phyloP scores from a whole-genome alignment of 2,113 vertebrate species.

The Oryzias woworae region DNA sequence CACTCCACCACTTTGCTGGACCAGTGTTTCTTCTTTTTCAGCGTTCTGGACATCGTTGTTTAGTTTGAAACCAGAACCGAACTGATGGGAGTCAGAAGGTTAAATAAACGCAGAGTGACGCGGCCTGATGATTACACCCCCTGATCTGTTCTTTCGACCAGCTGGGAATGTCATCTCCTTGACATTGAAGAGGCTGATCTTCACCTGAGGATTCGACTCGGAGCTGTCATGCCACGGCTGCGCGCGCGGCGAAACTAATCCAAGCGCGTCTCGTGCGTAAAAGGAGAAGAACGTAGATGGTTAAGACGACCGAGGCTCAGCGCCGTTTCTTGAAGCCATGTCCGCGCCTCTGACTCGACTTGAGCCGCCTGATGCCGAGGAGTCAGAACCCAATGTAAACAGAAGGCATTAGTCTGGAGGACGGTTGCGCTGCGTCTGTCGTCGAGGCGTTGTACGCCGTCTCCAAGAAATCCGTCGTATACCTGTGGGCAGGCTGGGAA shows the following conservation, averaged over 20 bases:
- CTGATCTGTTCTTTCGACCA: slow-evolving; percentile 47
- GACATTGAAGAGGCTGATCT: slow-evolving; percentile 26
- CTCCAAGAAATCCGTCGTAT: slow-evolving; percentile 35
- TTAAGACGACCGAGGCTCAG: not conserved
- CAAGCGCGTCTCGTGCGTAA: slow-evolving; percentile 59
- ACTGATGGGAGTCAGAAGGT: slow-evolving; percentile 11
- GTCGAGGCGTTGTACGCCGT: slow-evolving; percentile 37
- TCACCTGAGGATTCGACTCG: slow-evolving; percentile 11
- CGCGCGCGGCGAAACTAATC: slow-evolving; percentile 28
- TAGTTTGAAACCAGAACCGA: slow-evolving; percentile 15
- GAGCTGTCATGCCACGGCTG: slow-evolving; percentile 42
- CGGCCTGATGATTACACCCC: slow-evolving; percentile 44
- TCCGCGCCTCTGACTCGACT: not conserved
- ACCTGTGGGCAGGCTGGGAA: slow-evolving; percentile 40
- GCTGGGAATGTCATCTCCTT: slow-evolving; percentile 51
- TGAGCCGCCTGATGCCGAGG: slow-evolving; percentile 1
- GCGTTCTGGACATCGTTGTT: slow-evolving; percentile 87
- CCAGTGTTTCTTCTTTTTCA: slow-evolving; percentile 97
- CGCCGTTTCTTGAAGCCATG: not conserved
- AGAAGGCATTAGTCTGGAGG: slow-evolving; percentile 22
- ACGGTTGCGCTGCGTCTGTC: slow-evolving; percentile 13
- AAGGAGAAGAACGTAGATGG: slow-evolving; percentile 25
- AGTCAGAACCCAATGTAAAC: slow-evolving; percentile 35
- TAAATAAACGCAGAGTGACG: slow-evolving; percentile 41
- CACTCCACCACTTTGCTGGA: slow-evolving; percentile 93